phyloP scores from a whole-genome alignment of 2,797 vertebrate genomes.

The Etheostoma nigrum region DNA sequence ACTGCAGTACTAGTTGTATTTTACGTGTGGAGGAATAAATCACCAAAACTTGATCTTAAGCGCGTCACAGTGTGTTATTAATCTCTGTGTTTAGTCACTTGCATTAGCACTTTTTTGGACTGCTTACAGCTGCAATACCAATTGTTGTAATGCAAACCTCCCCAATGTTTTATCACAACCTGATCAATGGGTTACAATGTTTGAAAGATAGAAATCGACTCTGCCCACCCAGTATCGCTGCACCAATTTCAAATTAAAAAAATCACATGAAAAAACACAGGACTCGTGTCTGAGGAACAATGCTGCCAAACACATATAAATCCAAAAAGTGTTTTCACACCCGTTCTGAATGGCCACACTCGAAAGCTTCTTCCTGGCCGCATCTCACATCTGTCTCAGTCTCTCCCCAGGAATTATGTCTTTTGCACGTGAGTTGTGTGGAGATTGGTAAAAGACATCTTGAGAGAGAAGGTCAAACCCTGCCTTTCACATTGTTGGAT shows the following conservation, averaged over 20 bases:
- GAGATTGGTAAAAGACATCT: constrained; percentile 1
- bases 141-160: constrained; percentile 14
- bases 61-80: no score
- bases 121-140: not conserved
- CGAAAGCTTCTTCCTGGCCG: not conserved
- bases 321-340: not conserved
- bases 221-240: not conserved
- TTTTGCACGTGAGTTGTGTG: not conserved
- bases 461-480: not conserved
- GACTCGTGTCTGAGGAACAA: no score
- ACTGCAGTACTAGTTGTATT: no score
- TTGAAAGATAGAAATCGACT: constrained; percentile 3
- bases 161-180: not conserved
- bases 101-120: no score
- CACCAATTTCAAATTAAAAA: not conserved
- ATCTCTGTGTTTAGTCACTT: no score
- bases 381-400: not conserved
- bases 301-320: not conserved
- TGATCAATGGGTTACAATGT: not conserved
- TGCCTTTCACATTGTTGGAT: not conserved
- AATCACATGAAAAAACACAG: not conserved
- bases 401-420: not conserved
- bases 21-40: no score
- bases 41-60: no score
- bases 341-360: not conserved